A percentile compares a stretch with the other conserved stretches of the same genome.
Evolutionary conservation across 1,140 invertebrate genomes (phyloP).

Genomic region (Myzus persicae): DNA sequence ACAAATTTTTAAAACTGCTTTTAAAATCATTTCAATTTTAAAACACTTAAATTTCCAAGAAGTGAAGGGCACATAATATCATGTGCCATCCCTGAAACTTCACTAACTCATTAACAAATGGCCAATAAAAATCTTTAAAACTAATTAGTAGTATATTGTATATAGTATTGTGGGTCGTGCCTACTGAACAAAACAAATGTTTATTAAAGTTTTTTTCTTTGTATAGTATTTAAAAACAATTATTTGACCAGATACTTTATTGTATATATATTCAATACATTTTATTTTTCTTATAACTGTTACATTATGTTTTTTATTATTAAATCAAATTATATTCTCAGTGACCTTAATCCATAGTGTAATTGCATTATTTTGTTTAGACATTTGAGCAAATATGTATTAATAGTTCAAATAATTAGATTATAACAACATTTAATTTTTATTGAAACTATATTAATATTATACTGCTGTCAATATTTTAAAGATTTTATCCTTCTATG

Average conservation of each 20-base stretch:
- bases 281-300: not conserved
- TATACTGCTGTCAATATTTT: not conserved
- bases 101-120: not conserved
- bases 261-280: not conserved
- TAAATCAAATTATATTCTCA: not conserved
- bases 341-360: not conserved
- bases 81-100: not conserved
- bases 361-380: not conserved
- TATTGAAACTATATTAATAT: too few species aligned
- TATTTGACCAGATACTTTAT: not conserved
- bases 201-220: not conserved
- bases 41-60: not conserved
- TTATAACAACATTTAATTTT: too few species aligned
- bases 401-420: not conserved
- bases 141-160: not conserved
- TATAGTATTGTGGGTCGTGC: not conserved
- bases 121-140: not conserved
- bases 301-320: too few species aligned
- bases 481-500: not conserved
- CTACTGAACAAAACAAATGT: not conserved
- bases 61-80: not conserved
- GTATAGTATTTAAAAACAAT: not conserved
- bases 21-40: not conserved
- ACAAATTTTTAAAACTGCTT: not conserved
- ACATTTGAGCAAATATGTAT: not conserved